Conservation (phyloP, 2,113 vertebrate genomes). For the Micromys minutus region DNA sequence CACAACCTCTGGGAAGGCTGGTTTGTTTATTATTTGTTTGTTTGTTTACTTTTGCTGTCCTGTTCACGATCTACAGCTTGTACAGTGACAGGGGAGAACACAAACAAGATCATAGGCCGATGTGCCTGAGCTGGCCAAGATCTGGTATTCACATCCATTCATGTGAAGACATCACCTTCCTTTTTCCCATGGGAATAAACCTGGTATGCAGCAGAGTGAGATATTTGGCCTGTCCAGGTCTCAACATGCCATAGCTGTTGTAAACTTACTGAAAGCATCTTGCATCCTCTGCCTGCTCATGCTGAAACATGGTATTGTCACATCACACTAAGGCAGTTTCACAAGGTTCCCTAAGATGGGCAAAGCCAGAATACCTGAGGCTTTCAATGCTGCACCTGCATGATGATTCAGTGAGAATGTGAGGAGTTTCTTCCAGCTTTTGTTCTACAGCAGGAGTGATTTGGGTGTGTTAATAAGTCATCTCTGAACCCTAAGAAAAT, state of each 20-base stretch:
- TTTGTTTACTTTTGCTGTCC: neutral
- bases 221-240: neutral
- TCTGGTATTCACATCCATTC: neutral
- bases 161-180: neutral
- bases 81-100: neutral
- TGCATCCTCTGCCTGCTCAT: neutral
- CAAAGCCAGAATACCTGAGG: neutral
- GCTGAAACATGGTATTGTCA: fast-evolving
- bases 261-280: neutral
- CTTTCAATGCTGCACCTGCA: neutral
- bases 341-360: neutral
- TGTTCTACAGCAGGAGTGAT: neutral
- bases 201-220: neutral
- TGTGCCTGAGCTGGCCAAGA: neutral
- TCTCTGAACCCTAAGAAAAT: neutral
- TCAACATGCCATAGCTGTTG: neutral
- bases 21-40: neutral
- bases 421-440: neutral
- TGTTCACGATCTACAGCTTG: fast-evolving
- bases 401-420: neutral
- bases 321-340: neutral
- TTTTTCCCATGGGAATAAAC: constrained; percentile 55
- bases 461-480: neutral
- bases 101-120: no score
- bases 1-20: neutral